Evolutionary conservation across 2,797 vertebrate species (phyloP).

Genomic region (Peromyscus nudipes): DNA sequence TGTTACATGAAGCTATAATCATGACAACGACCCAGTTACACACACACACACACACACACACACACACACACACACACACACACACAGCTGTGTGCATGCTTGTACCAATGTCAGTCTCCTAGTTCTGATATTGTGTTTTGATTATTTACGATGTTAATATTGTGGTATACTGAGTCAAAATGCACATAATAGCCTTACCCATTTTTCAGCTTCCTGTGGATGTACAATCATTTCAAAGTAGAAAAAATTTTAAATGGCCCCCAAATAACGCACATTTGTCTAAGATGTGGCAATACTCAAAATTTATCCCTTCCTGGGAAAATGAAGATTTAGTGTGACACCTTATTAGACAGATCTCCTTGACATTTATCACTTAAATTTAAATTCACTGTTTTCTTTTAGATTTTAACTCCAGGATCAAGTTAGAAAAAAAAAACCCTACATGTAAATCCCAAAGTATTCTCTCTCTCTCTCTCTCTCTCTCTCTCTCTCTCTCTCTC

Average conservation of each 20-base stretch:
- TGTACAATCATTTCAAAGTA: background rate
- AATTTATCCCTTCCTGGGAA: background rate
- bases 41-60: background rate
- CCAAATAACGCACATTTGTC: background rate
- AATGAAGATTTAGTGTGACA: background rate
- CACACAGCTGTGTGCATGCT: fast-evolving
- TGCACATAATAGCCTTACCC: background rate
- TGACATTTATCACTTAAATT: background rate
- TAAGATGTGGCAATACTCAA: background rate
- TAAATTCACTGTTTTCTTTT: constrained; percentile 14
- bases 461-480: too few relatives aligned
- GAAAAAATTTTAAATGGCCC: background rate
- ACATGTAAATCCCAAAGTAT: background rate
- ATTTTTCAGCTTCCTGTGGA: background rate
- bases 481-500: too few relatives aligned
- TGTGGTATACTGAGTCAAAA: background rate
- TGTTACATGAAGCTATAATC: background rate
- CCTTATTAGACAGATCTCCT: background rate
- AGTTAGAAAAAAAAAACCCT: background rate
- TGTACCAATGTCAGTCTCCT: background rate
- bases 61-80: too few relatives aligned
- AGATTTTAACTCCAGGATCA: constrained; percentile 7
- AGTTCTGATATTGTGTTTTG: background rate
- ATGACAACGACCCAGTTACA: background rate
- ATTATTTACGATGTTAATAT: background rate